Conservation (phyloP, 92 coral and sea anemone genomes). For the Porites rus region DNA sequence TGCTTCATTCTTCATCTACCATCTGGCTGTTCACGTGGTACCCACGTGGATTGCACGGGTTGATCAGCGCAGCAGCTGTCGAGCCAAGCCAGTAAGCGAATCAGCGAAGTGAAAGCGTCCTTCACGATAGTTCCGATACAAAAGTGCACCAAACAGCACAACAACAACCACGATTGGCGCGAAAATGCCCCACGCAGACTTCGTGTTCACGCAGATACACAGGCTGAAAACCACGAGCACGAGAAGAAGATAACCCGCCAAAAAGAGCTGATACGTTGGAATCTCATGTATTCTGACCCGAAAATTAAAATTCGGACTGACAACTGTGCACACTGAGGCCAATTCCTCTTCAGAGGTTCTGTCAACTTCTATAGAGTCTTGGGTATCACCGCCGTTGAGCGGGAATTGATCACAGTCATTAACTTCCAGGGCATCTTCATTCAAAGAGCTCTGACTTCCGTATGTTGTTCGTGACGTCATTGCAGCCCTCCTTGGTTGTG, state of each 20-base stretch:
- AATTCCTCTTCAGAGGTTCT: slow-evolving; percentile 51
- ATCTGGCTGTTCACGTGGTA: slow-evolving; percentile 4
- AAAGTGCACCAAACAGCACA: slow-evolving; percentile 39
- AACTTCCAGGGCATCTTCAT: slow-evolving; percentile 60
- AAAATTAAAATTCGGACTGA: slow-evolving; percentile 25
- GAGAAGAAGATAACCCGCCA: slow-evolving; percentile 14
- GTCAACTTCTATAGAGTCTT: slow-evolving; percentile 39
- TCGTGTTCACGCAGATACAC: slow-evolving; percentile 36
- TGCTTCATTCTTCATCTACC: neutral
- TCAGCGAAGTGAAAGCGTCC: slow-evolving; percentile 44
- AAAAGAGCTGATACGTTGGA: slow-evolving; percentile 35
- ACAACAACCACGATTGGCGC: slow-evolving; percentile 47
- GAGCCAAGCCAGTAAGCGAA: neutral
- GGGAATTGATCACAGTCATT: slow-evolving; percentile 35
- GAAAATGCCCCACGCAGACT: slow-evolving; percentile 32
- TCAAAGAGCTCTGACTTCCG: slow-evolving; percentile 25
- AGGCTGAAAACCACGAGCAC: slow-evolving; percentile 28
- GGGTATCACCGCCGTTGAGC: slow-evolving; percentile 12
- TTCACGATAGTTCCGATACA: slow-evolving; percentile 45
- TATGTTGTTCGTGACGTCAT: slow-evolving; percentile 6
- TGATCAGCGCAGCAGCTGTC: slow-evolving; percentile 32
- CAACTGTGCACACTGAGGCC: slow-evolving; percentile 40
- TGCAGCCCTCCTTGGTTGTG: slow-evolving; percentile 21
- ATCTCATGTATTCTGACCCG: slow-evolving; percentile 34
- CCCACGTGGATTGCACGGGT: slow-evolving; percentile 44